These are phyloP conservation scores for Oceanodroma leucorhoa DNA, from an alignment of 2,797 vertebrate genomes.

Conservation along the genomic window DNA sequence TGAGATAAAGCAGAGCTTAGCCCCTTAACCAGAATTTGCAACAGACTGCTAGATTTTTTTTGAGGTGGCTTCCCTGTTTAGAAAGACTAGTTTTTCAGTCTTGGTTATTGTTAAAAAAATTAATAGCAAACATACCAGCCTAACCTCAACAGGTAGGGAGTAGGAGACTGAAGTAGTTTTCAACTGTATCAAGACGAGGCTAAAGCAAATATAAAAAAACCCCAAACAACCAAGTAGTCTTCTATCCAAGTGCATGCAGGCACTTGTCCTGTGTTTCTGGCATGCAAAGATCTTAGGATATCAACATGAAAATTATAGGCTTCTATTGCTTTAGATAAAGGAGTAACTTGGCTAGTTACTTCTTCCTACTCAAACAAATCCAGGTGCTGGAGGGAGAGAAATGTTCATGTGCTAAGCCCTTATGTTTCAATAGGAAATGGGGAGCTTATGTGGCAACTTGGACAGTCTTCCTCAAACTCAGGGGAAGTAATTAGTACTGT, in stretches of 20 bases:
- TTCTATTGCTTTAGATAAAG: neutral
- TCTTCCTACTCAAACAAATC: neutral
- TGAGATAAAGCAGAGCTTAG: constrained; percentile 25
- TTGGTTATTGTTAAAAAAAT: neutral
- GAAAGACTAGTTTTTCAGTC: neutral
- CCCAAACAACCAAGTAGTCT: neutral
- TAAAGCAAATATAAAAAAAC: neutral
- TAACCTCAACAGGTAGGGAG: neutral
- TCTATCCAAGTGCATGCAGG: neutral
- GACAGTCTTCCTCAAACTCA: neutral
- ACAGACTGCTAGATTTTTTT: neutral
- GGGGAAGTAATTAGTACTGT: neutral
- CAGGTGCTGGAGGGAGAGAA: neutral
- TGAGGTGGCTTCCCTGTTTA: neutral
- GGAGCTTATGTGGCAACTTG: neutral
- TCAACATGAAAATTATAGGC: neutral
- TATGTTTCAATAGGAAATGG: neutral
- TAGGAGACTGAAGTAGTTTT: neutral
- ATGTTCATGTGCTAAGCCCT: neutral
- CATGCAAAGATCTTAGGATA: neutral
- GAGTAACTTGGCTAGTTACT: neutral
- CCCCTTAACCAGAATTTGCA: neutral
- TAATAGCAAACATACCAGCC: neutral
- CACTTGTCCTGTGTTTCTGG: neutral
- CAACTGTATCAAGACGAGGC: neutral